phyloP scores from a whole-genome alignment of 2,888 invertebrate genomes.

The Oxytorus armatus region DNA sequence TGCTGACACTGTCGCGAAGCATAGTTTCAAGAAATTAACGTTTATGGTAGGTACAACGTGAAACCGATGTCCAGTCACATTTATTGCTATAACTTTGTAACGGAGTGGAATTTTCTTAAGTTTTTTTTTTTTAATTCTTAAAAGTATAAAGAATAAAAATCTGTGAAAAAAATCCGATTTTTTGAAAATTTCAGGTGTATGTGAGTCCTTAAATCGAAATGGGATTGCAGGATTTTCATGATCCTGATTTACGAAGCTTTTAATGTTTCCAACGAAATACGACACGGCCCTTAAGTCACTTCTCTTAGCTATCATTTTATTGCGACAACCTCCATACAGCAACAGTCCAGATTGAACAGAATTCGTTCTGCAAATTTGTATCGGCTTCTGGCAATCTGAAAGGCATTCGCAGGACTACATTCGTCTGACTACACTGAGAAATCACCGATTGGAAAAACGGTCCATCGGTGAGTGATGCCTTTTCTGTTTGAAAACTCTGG shows the following conservation, averaged over 20 bases:
- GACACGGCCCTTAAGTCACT: constrained; percentile 62
- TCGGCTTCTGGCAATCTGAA: neutral
- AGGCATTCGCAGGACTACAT: neutral
- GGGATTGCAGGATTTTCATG: constrained; percentile 67
- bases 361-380: neutral
- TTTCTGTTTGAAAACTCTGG: neutral
- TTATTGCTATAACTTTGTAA: no score
- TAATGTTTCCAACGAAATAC: constrained; percentile 83
- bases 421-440: neutral
- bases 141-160: no score
- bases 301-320: constrained; percentile 73
- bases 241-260: constrained; percentile 80
- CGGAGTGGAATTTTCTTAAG: no score
- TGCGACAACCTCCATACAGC: constrained; percentile 64
- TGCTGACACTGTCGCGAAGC: no score
- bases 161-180: no score
- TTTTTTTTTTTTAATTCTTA: no score
- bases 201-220: constrained; percentile 75
- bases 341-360: neutral
- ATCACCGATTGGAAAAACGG: neutral
- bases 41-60: no score
- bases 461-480: neutral
- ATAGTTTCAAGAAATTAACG: no score
- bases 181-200: no score
- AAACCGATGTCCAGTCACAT: no score